Conservation (phyloP, 2,797 vertebrate genomes). For the Argentina silus region DNA sequence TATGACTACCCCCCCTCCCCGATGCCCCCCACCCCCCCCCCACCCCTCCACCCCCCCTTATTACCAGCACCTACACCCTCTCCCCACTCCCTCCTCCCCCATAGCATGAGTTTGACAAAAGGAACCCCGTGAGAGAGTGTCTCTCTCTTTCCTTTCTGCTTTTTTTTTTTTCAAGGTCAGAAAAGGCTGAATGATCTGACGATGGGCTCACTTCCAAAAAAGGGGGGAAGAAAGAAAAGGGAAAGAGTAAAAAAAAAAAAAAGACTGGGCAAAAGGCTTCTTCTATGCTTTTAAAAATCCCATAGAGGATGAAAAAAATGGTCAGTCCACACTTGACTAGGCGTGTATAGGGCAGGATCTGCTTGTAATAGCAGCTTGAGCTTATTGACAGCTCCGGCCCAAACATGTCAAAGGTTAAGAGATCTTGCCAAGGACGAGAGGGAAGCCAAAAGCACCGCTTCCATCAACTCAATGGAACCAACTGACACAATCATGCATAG, state of each 20-base stretch:
- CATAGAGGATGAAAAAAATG: conserved; percentile 78
- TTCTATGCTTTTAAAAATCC: conserved; percentile 77
- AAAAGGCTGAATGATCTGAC: conserved; percentile 76
- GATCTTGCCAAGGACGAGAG: conserved; percentile 71
- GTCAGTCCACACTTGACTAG: conserved; percentile 80
- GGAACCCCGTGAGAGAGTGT: conserved; percentile 79
- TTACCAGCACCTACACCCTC: conserved; percentile 69
- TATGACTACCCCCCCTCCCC: conserved; percentile 55
- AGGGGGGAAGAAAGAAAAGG: conserved; percentile 70
- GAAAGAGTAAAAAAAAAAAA: conserved; percentile 70
- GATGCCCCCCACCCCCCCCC: conserved; percentile 41
- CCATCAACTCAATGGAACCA: conserved; percentile 68
- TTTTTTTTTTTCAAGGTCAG: conserved; percentile 76
- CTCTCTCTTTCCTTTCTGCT: conserved; percentile 73
- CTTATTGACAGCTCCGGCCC: conserved; percentile 72
- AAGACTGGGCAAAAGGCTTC: conserved; percentile 64
- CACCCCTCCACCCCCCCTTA: conserved; percentile 57
- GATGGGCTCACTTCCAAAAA: conserved; percentile 77
- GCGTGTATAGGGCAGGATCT: conserved; percentile 74
- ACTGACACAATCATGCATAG: conserved; percentile 66
- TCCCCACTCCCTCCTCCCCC: conserved; percentile 43
- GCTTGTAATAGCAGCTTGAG: conserved; percentile 73
- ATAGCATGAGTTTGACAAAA: conserved; percentile 78
- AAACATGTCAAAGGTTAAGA: conserved; percentile 82
- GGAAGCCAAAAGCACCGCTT: conserved; percentile 68